Evolutionary conservation across 2,888 invertebrate species (phyloP).

Genomic region (Alloscopus bannaensis): DNA sequence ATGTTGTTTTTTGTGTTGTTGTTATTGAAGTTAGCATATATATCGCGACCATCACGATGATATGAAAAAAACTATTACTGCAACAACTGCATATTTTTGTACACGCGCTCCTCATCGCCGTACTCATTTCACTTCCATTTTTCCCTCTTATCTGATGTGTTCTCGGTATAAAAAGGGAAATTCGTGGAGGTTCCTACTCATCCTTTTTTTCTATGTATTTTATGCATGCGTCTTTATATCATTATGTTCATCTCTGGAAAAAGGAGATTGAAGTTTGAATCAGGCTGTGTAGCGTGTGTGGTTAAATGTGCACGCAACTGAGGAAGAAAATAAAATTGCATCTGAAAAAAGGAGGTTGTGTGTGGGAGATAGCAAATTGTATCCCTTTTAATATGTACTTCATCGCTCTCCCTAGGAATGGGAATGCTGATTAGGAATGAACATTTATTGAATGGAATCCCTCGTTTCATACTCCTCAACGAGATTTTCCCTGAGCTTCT

Average conservation of each 20-base stretch:
- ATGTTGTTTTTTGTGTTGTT: slow-evolving; percentile 30
- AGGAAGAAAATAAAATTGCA: background rate
- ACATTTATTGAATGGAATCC: slow-evolving; percentile 59
- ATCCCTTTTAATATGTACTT: slow-evolving; percentile 60
- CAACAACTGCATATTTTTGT: slow-evolving; percentile 24
- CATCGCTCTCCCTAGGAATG: slow-evolving; percentile 53
- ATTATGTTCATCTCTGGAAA: no score
- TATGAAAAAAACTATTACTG: no score
- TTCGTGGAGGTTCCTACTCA: slow-evolving; percentile 27
- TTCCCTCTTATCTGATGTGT: slow-evolving; percentile 22
- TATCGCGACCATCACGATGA: no score
- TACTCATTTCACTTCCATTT: slow-evolving; percentile 20
- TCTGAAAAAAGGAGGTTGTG: slow-evolving; percentile 39
- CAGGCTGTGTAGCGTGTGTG: no score
- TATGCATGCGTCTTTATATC: no score
- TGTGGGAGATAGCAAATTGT: slow-evolving; percentile 55
- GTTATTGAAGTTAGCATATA: slow-evolving; percentile 8
- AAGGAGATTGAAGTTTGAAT: no score
- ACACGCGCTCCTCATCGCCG: slow-evolving; percentile 27
- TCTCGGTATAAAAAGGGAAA: slow-evolving; percentile 26
- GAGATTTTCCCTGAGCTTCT: no score
- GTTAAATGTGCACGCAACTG: no score
- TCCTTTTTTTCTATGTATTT: slow-evolving; percentile 3
- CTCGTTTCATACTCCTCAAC: slow-evolving; percentile 23
- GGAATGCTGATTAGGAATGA: slow-evolving; percentile 61